phyloP scores from a whole-genome alignment of 2,113 vertebrate species.

The Psammodynastes pulverulentus region DNA sequence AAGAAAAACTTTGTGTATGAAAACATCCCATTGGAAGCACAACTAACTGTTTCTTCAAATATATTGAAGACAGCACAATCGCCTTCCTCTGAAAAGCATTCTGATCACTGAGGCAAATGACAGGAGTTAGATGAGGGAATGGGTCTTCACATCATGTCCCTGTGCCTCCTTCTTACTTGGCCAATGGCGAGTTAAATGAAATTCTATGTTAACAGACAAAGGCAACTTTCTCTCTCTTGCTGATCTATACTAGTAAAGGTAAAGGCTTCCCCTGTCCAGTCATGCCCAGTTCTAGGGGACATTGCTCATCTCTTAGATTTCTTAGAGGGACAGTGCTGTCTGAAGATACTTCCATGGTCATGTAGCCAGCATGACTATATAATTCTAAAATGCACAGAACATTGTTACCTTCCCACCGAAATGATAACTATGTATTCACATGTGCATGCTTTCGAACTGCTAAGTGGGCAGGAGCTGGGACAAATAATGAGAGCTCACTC shows the following conservation, averaged over 20 bases:
- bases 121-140: not conserved
- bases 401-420: not conserved
- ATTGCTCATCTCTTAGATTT: not conserved
- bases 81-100: not conserved
- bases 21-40: not conserved
- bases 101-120: not conserved
- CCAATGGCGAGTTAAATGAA: not conserved
- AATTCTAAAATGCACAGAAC: not conserved
- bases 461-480: not conserved
- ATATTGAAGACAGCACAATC: not conserved
- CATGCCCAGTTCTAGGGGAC: not conserved
- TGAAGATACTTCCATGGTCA: not conserved
- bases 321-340: not conserved
- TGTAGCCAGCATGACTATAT: not conserved
- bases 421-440: not conserved
- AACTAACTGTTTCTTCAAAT: not conserved
- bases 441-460: not conserved
- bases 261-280: not conserved
- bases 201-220: not conserved
- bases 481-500: not conserved
- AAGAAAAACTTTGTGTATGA: not conserved
- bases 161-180: not conserved
- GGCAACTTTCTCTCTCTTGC: not conserved
- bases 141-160: not conserved
- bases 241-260: not conserved